Evolutionary conservation across 1,140 invertebrate genomes (phyloP), one percentile per base, ranked within the genome.

Genomic region (Drosophila sucinea): DNA sequence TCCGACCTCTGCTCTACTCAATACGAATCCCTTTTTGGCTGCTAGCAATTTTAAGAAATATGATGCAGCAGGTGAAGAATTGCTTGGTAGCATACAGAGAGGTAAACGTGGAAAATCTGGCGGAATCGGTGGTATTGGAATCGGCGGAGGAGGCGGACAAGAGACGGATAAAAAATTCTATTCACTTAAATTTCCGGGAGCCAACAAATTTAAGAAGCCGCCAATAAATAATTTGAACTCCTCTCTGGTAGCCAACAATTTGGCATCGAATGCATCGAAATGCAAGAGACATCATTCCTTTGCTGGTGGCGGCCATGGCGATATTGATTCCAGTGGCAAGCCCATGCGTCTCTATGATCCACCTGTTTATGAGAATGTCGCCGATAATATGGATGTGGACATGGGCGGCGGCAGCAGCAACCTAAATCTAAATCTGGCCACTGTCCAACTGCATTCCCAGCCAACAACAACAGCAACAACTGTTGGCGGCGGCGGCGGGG

Each of bases 351-450:
- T 86, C 51, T 87, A 80, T 60, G 90, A 91, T 78, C 87, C 82
- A 55, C 90, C 91, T 41, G 77, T 73, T n/a, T 91, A 92, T 61
- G 93, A 94, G 76, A 94, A 94, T 72, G 77, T 93, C 55, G 83
- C 51, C 58, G 67, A 58, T 32, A 71, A 76, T 58, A 30, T 33
- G 41, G 57, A 67, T 33, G 11, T 67, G 60, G 54, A 61, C 41
- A 69, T 70, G 38, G 67, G 60, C 51, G 56, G 58, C 64, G 76
- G 65, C 60, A 67, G 64, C 33, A 60, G 47, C 72, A 67, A 38
- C 29, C 58, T 33, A 2, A 77, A 67, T 62, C 30, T 40, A 10
- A 81, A 65, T 60, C 29, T 77, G 30, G 77, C 90, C 47, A 87
- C 85, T 10, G 80, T 84, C 61, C 70, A 90, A 63, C 57, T 91